Conservation (phyloP, 2,888 invertebrate genomes). For the Hipparchia sbordonii region DNA sequence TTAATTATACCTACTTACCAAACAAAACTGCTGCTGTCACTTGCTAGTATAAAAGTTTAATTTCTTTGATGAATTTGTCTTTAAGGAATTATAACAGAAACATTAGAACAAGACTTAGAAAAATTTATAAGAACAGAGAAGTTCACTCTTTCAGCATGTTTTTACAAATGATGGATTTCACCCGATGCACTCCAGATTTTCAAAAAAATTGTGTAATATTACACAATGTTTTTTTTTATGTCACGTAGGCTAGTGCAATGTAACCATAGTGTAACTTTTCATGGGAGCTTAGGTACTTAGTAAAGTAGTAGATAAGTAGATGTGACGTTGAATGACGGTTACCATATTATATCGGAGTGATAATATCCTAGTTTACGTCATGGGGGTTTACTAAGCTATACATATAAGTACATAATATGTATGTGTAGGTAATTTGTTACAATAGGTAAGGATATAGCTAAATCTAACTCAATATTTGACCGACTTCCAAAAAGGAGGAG, state of each 20-base stretch:
- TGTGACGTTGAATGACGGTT: neutral
- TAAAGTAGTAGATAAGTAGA: neutral
- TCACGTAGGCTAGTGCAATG: neutral
- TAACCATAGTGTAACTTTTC: neutral
- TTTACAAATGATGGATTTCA: conserved; percentile 13
- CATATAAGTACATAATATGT: too few relatives aligned
- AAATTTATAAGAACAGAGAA: neutral
- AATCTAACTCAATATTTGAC: too few relatives aligned
- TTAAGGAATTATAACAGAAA: too few relatives aligned
- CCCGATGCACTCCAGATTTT: conserved; percentile 8
- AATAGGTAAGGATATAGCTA: too few relatives aligned
- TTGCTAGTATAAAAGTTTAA: too few relatives aligned
- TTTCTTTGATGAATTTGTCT: too few relatives aligned
- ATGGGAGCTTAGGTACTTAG: neutral
- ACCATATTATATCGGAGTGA: neutral
- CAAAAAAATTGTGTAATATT: conserved; percentile 22
- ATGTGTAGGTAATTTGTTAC: too few relatives aligned
- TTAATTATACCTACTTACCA: too few relatives aligned
- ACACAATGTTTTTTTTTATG: conserved; percentile 17
- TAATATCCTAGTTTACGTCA: neutral
- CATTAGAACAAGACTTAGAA: too few relatives aligned
- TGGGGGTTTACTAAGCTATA: too few relatives aligned
- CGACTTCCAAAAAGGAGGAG: too few relatives aligned
- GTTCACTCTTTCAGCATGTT: conserved; percentile 9
- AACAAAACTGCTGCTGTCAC: too few relatives aligned